Base-by-base conservation (phyloP, 1,140 invertebrate genomes). In the Bombus ignitus region DNA sequence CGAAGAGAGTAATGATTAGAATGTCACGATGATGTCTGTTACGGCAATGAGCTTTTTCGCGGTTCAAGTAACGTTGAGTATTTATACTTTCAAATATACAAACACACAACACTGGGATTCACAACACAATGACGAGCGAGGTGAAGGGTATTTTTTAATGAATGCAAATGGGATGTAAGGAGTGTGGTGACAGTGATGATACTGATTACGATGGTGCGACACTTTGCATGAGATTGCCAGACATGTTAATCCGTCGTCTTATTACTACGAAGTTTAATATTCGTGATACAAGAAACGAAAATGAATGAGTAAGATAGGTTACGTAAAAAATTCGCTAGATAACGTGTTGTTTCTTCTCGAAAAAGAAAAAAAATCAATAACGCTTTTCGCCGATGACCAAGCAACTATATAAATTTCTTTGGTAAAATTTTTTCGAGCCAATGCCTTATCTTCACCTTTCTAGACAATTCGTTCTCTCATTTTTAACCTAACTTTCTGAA, bases 41-140 rank as follows among this genome's bases (percentile, higher is more conserved):
- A 92, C 91, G 92, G 86, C 88, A 90, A 93, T 93, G 78, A 87
- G 28, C 78, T 92, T 90, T 92, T 91, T 88, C 92, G 92, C 93
- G 93, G 87, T 92, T 94, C 87, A 93, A 90, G 88, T 94, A 95
- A 95, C 94, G 93, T 95, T 95, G 94, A 95, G 94, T 95, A 95
- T 95, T 95, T 95, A 95, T 95, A 95, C 94, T 95, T 95, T 95
- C 94, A 94, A 94, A 91, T 94, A 92, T 94, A 94, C 93, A 93
- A 85, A 93, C 93, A 95, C 92, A 95, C 94, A 95, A 94, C 93
- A 94, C 92, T 90, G 84, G 94, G 93, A 93, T 87, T 92, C 90
- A 94, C 94, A 94, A 94, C 92, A 93, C 92, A 94, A 93, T 91
- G 91, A 94, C 85, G 90, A 88, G 90, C 91, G 89, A 90, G 92